Evolutionary conservation across 2,888 invertebrate species (phyloP).

Genomic region (Scelioninae gen. 1): DNA sequence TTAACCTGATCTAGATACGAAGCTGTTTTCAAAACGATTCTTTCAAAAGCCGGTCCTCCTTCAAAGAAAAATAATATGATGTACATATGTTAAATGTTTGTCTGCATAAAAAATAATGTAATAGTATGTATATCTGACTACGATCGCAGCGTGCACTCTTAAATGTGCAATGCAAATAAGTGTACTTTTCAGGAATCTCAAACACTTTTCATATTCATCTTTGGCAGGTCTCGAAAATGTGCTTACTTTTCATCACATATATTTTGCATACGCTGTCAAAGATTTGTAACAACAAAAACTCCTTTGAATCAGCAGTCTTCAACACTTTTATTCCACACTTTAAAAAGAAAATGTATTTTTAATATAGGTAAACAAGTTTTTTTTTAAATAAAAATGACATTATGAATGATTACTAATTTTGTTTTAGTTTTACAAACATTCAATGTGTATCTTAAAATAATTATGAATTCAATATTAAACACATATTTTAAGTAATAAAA

Average conservation of each 20-base stretch:
- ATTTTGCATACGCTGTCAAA: slow-evolving; percentile 8
- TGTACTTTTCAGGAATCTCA: slow-evolving; percentile 30
- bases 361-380: too few species aligned
- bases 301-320: slow-evolving; percentile 30
- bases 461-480: too few species aligned
- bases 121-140: background rate
- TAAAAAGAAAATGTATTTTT: background rate
- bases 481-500: too few species aligned
- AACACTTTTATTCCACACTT: background rate
- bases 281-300: slow-evolving; percentile 22
- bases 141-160: background rate
- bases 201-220: slow-evolving; percentile 32
- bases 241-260: slow-evolving; percentile 31
- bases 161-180: slow-evolving; percentile 27
- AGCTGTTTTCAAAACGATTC: too few species aligned
- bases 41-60: too few species aligned
- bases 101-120: slow-evolving; percentile 14
- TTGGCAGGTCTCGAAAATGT: slow-evolving; percentile 19
- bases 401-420: too few species aligned
- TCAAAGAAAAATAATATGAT: background rate
- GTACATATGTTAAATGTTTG: slow-evolving; percentile 7
- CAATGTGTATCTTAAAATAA: too few species aligned
- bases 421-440: too few species aligned
- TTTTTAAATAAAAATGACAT: too few species aligned
- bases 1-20: too few species aligned